Base-by-base conservation (phyloP, 2,797 vertebrate genomes). In the Fundulus diaphanus region DNA sequence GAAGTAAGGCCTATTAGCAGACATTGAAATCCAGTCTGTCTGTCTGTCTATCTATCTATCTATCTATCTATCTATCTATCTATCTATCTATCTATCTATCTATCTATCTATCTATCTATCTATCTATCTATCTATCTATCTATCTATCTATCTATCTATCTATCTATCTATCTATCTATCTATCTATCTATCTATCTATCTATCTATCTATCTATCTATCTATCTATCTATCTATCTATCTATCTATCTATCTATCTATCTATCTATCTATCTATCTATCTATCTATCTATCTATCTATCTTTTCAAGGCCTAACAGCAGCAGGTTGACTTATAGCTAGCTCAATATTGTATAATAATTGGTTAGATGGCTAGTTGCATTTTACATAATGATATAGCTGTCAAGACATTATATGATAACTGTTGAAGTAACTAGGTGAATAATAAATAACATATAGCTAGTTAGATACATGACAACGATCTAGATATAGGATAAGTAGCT, bases 1-100 rank as follows among this genome's bases (percentile, higher is more conserved):
- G 67, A 85, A 82, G 70, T 78, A 61, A 63, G 80, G 76, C 79
- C 82, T 78, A 56, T 78, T 79, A 75, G 74, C 49, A 79, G 69
- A 82, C 63, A 68, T 59, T 75, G 48, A 76, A 76, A 78, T 67
- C 71, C n/a, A 44, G 42, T 7, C n/a, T n/a, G n/a, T n/a, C n/a
- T n/a, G n/a, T n/a, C n/a, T n/a, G n/a, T n/a, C n/a, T n/a, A n/a
- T n/a, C 15, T 16, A 13, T 33, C 42, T 56, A 57, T 54, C 7
- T 59, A 63, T 24, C 48, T 54, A n/a, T 12, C 46, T 22, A 31
- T 16, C 49, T 68, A 49, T 46, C 31, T 59, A 27, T 51, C 68
- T 48, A 46, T 59, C 67, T 59, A 22, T 66, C n/a, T 33, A 56
- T 76, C 49, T 73, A 46, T 61, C 37, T 48, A 52, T 77, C 35